Conservation (phyloP, 2,797 vertebrate species). For the Gallirallus australis region DNA sequence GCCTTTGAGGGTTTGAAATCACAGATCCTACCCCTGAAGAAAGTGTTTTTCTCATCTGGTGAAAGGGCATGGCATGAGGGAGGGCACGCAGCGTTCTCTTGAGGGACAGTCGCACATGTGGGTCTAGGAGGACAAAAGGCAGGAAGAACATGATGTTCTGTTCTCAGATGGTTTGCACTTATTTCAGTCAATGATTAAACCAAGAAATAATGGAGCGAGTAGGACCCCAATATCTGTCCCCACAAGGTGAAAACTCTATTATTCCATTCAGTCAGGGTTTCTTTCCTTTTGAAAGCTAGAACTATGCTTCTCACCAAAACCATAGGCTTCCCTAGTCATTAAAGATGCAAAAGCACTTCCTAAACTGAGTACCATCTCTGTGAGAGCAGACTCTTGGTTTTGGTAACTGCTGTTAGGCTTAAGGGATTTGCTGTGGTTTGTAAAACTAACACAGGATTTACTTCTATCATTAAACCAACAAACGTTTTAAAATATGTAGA, state of each 20-base stretch:
- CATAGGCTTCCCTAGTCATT: not conserved
- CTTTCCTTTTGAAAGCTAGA: not conserved
- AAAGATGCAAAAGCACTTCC: not conserved
- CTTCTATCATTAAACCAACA: not conserved
- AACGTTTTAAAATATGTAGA: not conserved
- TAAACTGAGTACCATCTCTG: not conserved
- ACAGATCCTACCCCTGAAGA: not conserved
- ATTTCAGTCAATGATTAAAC: not conserved
- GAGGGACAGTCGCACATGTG: not conserved
- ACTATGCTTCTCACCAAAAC: not conserved
- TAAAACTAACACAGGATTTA: not conserved
- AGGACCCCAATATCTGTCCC: not conserved
- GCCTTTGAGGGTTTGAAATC: not conserved
- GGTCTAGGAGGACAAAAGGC: not conserved
- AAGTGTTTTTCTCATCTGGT: not conserved
- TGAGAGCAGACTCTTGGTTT: not conserved
- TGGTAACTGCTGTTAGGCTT: not conserved
- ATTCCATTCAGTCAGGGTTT: not conserved
- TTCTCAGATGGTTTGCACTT: not conserved
- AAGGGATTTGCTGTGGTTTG: not conserved
- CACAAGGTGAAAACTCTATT: not conserved
- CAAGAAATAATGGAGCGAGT: not conserved
- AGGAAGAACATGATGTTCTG: not conserved
- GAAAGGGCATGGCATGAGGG: not conserved
- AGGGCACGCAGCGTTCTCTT: not conserved